Base-by-base conservation (phyloP, 2,113 vertebrate species). In the Podiceps cristatus region DNA sequence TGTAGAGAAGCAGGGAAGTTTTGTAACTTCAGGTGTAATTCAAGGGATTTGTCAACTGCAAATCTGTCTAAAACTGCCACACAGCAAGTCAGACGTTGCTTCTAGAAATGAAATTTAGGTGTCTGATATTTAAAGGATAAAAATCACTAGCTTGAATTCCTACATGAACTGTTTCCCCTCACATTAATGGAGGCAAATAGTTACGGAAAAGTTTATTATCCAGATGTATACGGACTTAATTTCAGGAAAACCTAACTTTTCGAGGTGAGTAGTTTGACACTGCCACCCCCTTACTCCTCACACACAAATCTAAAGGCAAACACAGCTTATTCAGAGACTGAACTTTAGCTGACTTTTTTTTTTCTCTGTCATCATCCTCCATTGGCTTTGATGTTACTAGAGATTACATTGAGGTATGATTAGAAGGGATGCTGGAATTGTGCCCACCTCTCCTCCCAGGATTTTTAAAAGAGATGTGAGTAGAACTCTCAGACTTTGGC, bases 301-400 rank as follows among this genome's bases (percentile, higher is more conserved):
- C 28, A 64, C 49, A 86, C 64, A 90, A 95, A 88, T 62, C 35
- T 79, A 60, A 92, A 93, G 14, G 60, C 64, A 93, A 95, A 88
- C 25, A 45, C 33, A 90, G 47, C 18, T 67, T 76, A 75, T 64
- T 91, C 68, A 89, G 72, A 83, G 56, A 53, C 50, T 96, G 93
- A 97, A 94, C 96, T 97, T 88, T 80, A 88, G 37, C 67, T 96
- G 94, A 88, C 95, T 90, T 74, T 86, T 87, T 86, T 87, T 76
- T 67, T 64, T 74, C 29, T 45, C 55, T 82, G 45, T 58, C 81
- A 83, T 97, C 95, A 88, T 93, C 29, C 72, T 86, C 86, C 56
- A 80, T 44, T 28, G 5, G 2, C 96, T 97, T 95, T 96, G 90
- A 97, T 95, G 92, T 97, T 95, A 74, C 62, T 58, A 59, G 59